Conservation (phyloP, 2,888 invertebrate genomes). For the Carabus problematicus region DNA sequence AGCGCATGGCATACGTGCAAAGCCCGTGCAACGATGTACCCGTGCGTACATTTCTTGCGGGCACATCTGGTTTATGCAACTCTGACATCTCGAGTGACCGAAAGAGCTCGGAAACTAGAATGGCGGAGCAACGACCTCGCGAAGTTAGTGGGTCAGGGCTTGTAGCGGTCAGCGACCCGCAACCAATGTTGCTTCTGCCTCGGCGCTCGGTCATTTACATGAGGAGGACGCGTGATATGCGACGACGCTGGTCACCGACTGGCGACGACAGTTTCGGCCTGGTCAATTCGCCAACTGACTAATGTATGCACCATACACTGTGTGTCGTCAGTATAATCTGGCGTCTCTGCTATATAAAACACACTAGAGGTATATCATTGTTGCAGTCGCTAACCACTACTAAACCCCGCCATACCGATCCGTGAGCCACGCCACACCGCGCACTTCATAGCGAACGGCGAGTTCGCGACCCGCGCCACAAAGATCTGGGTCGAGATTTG, state of each 20-base stretch:
- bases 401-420: background rate
- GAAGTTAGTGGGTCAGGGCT: constrained; percentile 61
- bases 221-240: constrained; percentile 16
- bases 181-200: constrained; percentile 39
- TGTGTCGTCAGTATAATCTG: background rate
- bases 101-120: constrained; percentile 58
- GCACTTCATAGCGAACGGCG: constrained; percentile 11
- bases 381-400: too few relatives aligned
- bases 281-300: background rate
- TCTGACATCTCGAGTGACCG: constrained; percentile 47
- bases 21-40: background rate
- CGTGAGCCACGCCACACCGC: constrained; percentile 10
- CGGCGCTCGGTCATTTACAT: constrained; percentile 42
- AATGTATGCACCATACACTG: background rate
- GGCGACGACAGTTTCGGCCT: background rate
- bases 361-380: too few relatives aligned
- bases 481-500: constrained; percentile 62
- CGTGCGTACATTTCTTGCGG: constrained; percentile 22
- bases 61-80: constrained; percentile 43
- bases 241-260: constrained; percentile 7
- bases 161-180: constrained; percentile 57
- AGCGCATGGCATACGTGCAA: background rate
- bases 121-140: constrained; percentile 60
- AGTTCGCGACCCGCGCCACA: constrained; percentile 37
- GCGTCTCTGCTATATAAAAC: background rate